phyloP scores from a whole-genome alignment of 2,797 vertebrate genomes.

The Poecile montanus region DNA sequence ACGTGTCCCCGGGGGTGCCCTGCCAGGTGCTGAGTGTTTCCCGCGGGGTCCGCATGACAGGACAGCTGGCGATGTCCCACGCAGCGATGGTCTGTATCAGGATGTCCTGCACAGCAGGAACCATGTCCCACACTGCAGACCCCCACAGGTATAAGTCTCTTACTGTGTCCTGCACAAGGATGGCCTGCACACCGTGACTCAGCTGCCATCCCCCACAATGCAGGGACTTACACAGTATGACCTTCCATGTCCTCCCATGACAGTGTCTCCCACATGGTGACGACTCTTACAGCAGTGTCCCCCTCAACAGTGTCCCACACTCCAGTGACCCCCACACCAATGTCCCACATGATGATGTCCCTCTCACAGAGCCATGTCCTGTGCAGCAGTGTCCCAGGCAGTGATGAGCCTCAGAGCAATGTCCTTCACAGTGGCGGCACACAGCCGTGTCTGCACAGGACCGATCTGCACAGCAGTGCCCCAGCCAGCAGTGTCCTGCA shows the following conservation, averaged over 20 bases:
- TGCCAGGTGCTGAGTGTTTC: not conserved
- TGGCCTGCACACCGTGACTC: fast-evolving
- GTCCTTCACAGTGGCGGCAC: not conserved
- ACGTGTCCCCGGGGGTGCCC: not conserved
- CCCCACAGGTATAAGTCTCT: not conserved
- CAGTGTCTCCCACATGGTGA: not conserved
- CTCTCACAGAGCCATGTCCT: not conserved
- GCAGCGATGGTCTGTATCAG: too few species aligned
- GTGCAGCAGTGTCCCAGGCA: not conserved
- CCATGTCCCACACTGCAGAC: not conserved
- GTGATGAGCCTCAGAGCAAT: not conserved
- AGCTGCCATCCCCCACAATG: not conserved
- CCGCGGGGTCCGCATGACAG: not conserved
- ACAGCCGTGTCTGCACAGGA: not conserved
- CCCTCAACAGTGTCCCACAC: not conserved
- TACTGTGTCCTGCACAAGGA: not conserved
- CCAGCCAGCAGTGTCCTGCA: not conserved
- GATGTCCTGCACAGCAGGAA: not conserved
- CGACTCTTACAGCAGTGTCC: not conserved
- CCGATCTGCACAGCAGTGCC: fast-evolving
- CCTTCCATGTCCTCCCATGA: not conserved
- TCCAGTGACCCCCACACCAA: not conserved
- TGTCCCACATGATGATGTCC: not conserved
- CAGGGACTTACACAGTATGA: too few species aligned
- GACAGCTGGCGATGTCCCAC: not conserved